Evolutionary conservation across 2,888 invertebrate genomes (phyloP).

Genomic region (Dolomedes plantarius): DNA sequence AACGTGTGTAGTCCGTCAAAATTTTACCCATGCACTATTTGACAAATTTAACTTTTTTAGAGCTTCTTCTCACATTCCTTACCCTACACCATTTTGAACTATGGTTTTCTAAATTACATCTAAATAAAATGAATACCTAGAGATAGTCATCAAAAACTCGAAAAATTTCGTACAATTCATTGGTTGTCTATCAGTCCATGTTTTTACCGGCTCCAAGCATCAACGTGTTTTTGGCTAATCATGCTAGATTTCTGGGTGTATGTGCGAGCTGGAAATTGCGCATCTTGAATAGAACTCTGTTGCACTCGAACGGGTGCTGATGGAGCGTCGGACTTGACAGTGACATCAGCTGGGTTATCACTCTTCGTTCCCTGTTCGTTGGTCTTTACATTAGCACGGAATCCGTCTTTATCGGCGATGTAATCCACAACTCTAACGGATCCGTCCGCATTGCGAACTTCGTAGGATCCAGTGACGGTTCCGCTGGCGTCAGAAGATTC

Average conservation of each 20-base stretch:
- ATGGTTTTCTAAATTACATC: too few species aligned
- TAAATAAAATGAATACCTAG: too few species aligned
- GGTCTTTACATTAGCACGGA: slow-evolving; percentile 70
- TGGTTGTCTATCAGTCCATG: background rate
- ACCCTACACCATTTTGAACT: too few species aligned
- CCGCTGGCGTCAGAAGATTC: slow-evolving; percentile 57
- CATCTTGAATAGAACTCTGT: background rate
- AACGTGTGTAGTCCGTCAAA: too few species aligned
- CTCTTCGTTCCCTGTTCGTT: slow-evolving; percentile 71
- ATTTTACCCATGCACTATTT: too few species aligned
- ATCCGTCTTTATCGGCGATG: slow-evolving; percentile 62
- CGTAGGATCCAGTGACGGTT: slow-evolving; percentile 64
- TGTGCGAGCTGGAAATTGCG: slow-evolving; percentile 18
- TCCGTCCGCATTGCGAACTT: slow-evolving; percentile 57
- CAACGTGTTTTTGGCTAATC: slow-evolving; percentile 27
- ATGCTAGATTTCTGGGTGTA: slow-evolving; percentile 32
- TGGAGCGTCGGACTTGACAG: slow-evolving; percentile 35
- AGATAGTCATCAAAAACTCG: background rate
- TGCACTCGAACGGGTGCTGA: slow-evolving; percentile 3
- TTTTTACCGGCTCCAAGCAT: slow-evolving; percentile 35
- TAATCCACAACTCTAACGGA: slow-evolving; percentile 56
- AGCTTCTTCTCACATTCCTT: too few species aligned
- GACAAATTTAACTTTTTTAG: too few species aligned
- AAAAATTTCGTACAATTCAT: background rate
- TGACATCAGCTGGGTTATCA: slow-evolving; percentile 55